Percentiles rank a stretch among this genome's conserved stretches.
These are phyloP conservation scores for Rhinichthys osculus DNA, from an alignment of 2,797 vertebrate species.

Conservation along the genomic window DNA sequence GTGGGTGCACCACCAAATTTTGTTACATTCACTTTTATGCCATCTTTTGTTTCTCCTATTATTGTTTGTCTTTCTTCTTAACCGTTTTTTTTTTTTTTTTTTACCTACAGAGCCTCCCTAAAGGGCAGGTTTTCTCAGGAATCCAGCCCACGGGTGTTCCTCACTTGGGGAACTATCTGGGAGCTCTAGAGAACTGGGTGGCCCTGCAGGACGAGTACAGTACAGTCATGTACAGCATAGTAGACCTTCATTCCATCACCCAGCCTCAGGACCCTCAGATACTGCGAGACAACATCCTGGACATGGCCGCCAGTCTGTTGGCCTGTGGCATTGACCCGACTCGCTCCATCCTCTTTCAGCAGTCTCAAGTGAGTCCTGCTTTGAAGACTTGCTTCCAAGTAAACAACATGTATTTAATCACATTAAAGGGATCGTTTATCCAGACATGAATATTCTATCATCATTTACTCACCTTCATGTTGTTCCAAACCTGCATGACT, in stretches of 20 bases:
- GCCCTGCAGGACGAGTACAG: slow-evolving; percentile 81
- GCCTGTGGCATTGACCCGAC: slow-evolving; percentile 91
- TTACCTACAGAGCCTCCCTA: slow-evolving; percentile 55
- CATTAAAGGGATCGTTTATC: not conserved
- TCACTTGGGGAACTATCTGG: slow-evolving; percentile 94
- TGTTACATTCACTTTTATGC: not conserved
- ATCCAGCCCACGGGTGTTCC: slow-evolving; percentile 94
- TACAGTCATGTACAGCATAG: slow-evolving; percentile 90
- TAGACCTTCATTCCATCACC: slow-evolving; percentile 94
- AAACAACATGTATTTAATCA: not conserved
- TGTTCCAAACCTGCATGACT: not conserved
- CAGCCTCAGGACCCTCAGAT: slow-evolving; percentile 83
- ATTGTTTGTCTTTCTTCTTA: not conserved
- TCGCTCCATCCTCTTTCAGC: slow-evolving; percentile 88
- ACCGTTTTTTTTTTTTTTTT: not conserved
- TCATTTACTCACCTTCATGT: not conserved
- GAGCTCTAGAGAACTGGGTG: slow-evolving; percentile 93
- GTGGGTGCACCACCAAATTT: slow-evolving; percentile 25
- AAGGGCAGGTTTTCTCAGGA: slow-evolving; percentile 87
- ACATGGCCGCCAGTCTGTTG: slow-evolving; percentile 90
- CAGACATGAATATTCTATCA: not conserved
- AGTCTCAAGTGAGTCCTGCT: slow-evolving; percentile 86
- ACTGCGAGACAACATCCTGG: slow-evolving; percentile 84
- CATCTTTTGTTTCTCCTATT: not conserved
- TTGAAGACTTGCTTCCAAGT: not conserved